A percentile compares a stretch with the other conserved stretches of the same genome.
Evolutionary conservation across 2,888 invertebrate species (phyloP).

Genomic region (Falcaria lacertinaria): DNA sequence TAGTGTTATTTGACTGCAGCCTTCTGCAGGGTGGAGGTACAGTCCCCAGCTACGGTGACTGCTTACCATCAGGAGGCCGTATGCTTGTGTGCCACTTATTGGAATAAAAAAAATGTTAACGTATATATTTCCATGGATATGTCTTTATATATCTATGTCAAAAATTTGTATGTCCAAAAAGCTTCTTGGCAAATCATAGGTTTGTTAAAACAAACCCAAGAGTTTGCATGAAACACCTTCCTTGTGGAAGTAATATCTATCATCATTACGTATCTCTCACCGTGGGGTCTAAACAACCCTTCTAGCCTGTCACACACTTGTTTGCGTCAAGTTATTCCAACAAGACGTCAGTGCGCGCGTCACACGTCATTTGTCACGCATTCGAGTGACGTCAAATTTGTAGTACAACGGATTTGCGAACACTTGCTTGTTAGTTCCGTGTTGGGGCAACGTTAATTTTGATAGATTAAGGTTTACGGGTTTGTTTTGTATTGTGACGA

Average conservation of each 20-base stretch:
- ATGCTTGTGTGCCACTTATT: no score
- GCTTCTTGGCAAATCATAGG: no score
- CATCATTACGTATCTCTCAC: background rate
- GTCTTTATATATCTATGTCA: no score
- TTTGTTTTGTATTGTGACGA: background rate
- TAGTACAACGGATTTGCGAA: conserved; percentile 1
- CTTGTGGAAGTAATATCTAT: background rate
- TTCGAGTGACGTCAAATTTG: conserved; percentile 13
- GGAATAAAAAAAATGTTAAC: no score
- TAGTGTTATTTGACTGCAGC: no score
- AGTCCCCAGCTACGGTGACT: no score
- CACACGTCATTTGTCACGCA: conserved; percentile 37
- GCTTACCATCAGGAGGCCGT: no score
- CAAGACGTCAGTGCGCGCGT: conserved; percentile 23
- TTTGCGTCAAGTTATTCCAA: conserved; percentile 23
- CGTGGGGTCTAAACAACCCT: conserved; percentile 1
- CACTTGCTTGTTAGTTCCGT: background rate
- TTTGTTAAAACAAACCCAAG: no score
- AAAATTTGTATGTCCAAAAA: no score
- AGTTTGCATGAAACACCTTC: no score
- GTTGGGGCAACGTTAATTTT: background rate
- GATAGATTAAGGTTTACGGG: background rate
- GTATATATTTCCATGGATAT: no score
- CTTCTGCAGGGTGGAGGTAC: no score
- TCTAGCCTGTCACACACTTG: conserved; percentile 8